phyloP scores from a whole-genome alignment of 1,140 invertebrate genomes.

The Acyrthosiphon pisum region DNA sequence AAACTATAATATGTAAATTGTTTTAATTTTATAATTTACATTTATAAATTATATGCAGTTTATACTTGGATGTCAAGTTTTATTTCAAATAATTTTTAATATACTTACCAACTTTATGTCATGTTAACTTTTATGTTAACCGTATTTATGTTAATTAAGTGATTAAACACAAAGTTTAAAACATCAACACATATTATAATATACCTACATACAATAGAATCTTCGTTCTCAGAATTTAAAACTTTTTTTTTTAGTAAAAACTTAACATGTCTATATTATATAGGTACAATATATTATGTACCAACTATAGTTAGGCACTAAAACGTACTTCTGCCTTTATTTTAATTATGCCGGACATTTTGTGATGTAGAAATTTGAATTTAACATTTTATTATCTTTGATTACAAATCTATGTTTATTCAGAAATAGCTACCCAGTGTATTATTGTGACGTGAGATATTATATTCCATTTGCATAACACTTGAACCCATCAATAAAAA shows the following conservation, averaged over 20 bases:
- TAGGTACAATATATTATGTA: not conserved
- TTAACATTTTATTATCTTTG: slow-evolving; percentile 1
- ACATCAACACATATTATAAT: not conserved
- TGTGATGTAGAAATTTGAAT: not conserved
- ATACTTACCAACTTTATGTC: not conserved
- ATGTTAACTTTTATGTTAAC: not conserved
- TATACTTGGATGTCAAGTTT: not conserved
- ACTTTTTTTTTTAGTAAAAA: not conserved
- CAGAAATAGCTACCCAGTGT: not conserved
- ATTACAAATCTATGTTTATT: not conserved
- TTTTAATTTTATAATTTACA: no score
- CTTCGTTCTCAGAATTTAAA: not conserved
- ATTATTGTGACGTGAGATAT: not conserved
- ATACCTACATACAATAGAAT: not conserved
- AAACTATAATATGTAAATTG: no score
- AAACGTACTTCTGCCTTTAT: not conserved
- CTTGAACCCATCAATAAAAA: not conserved
- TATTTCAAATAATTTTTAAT: not conserved
- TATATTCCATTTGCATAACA: not conserved
- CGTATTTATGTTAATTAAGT: not conserved
- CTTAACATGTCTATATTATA: not conserved
- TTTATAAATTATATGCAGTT: no score
- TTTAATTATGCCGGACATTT: not conserved
- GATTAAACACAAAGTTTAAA: not conserved
- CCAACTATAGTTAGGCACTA: not conserved